Conservation (phyloP, 2,888 invertebrate species). For the Lasioglossum calceatum region DNA sequence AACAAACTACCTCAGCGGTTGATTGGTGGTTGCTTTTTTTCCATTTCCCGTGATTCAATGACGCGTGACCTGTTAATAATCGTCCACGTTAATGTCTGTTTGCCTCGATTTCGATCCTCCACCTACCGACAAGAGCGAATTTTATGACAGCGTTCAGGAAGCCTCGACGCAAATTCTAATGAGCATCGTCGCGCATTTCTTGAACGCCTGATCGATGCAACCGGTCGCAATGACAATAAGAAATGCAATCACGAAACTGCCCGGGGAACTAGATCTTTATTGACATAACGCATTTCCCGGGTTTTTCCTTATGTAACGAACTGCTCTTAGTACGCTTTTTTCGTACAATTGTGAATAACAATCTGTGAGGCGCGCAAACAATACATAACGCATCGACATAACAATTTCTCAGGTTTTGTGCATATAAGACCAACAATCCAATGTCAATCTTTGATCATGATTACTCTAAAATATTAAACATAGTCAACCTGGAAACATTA, state of each 20-base stretch:
- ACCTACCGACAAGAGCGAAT: background rate
- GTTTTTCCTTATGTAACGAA: background rate
- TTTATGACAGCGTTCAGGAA: background rate
- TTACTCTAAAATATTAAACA: too few species aligned
- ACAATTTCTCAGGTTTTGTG: background rate
- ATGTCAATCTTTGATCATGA: too few species aligned
- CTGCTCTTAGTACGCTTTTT: background rate
- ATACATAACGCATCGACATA: background rate
- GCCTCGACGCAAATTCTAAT: background rate
- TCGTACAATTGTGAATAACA: background rate
- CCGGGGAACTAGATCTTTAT: background rate
- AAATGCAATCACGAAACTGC: background rate
- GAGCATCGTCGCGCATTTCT: background rate
- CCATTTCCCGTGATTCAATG: background rate
- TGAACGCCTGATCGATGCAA: background rate
- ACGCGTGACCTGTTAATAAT: background rate
- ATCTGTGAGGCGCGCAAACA: background rate
- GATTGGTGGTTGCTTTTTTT: background rate
- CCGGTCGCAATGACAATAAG: background rate
- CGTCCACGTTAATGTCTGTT: background rate
- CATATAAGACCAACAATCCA: too few species aligned
- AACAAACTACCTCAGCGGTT: background rate
- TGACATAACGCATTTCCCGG: background rate
- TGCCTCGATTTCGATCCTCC: background rate
- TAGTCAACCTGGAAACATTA: too few species aligned